Evolutionary conservation across 2,797 vertebrate species (phyloP).

Genomic region (Phylloscopus collybita): DNA sequence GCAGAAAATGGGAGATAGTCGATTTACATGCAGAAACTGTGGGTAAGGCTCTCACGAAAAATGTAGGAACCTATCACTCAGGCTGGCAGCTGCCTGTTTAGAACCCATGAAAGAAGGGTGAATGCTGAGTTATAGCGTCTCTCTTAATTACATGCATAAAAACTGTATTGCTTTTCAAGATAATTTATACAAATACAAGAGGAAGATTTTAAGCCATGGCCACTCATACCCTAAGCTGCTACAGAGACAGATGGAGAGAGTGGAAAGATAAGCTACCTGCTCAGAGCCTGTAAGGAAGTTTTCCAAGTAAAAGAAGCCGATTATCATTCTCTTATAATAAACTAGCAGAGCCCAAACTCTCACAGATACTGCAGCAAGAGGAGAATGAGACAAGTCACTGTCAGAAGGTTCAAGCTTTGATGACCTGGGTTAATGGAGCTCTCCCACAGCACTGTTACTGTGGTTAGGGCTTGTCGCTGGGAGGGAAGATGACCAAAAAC

Average conservation of each 20-base stretch:
- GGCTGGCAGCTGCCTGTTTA: neutral
- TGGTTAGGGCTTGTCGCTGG: neutral
- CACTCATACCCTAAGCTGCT: neutral
- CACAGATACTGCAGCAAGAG: neutral
- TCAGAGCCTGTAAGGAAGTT: neutral
- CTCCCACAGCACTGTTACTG: neutral
- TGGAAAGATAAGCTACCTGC: neutral
- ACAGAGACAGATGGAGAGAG: neutral
- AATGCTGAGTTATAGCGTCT: neutral
- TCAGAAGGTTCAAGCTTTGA: neutral
- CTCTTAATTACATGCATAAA: neutral
- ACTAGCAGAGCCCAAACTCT: neutral
- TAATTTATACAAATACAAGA: neutral
- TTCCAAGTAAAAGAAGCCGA: neutral
- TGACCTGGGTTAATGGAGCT: neutral
- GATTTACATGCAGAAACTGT: neutral
- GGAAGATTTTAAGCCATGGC: neutral
- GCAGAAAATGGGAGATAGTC: neutral
- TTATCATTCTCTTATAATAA: neutral
- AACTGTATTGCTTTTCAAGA: neutral
- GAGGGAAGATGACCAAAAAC: neutral
- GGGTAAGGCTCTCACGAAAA: neutral
- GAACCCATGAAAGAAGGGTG: neutral
- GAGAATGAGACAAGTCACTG: rapidly evolving
- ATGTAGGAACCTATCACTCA: neutral